These are phyloP conservation scores for Meloidogyne hapla DNA, from an alignment of 1,140 invertebrate genomes.

Conservation along the genomic window DNA sequence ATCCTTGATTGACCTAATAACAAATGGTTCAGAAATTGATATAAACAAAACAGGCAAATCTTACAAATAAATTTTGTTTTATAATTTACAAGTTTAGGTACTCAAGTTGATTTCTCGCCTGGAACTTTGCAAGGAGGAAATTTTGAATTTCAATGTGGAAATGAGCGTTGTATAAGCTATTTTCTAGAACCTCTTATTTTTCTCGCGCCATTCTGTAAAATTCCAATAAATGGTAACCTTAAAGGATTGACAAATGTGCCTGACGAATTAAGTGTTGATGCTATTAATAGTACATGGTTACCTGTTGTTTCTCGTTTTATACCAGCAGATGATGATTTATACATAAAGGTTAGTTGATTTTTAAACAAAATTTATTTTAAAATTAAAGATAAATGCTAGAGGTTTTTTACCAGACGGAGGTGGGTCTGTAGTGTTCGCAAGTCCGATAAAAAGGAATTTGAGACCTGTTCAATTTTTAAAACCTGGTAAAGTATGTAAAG, in stretches of 20 bases:
- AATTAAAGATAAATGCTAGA: conserved; percentile 71
- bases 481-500: conserved; percentile 86
- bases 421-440: conserved; percentile 83
- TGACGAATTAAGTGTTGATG: conserved; percentile 60
- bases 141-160: conserved; percentile 82
- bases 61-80: conserved; percentile 9
- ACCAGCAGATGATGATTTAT: conserved; percentile 81
- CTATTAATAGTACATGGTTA: conserved; percentile 58
- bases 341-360: conserved; percentile 73
- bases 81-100: conserved; percentile 67
- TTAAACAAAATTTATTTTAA: neutral
- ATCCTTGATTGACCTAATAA: conserved; percentile 83
- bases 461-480: conserved; percentile 71
- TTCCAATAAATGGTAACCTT: conserved; percentile 77
- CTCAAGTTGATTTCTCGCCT: conserved; percentile 81
- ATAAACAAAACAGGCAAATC: conserved; percentile 80
- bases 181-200: conserved; percentile 72
- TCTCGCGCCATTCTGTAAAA: conserved; percentile 91
- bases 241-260: conserved; percentile 85
- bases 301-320: conserved; percentile 71
- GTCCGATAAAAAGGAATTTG: conserved; percentile 75
- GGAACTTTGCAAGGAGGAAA: conserved; percentile 83
- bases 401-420: conserved; percentile 83
- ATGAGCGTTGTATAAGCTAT: conserved; percentile 49
- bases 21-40: conserved; percentile 86